Conservation (phyloP, 2,797 vertebrate species). For the Fistularia commersonii region DNA sequence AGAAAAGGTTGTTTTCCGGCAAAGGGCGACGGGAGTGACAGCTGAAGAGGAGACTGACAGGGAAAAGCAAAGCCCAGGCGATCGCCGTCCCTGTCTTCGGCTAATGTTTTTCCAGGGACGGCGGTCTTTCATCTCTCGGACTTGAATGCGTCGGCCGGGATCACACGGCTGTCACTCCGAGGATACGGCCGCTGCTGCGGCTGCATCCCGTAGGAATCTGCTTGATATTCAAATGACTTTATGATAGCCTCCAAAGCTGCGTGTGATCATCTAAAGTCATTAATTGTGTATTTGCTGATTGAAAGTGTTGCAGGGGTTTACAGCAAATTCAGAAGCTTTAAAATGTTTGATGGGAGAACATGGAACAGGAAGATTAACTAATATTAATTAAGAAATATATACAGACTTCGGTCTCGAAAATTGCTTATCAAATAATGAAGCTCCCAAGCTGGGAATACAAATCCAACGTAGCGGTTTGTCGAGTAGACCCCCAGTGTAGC, state of each 20-base stretch:
- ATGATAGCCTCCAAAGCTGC: slow-evolving; percentile 18
- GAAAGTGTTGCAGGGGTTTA: slow-evolving; percentile 20
- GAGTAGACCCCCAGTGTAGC: background rate
- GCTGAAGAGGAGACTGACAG: no score
- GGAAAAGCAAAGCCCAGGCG: slow-evolving; percentile 13
- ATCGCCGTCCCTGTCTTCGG: slow-evolving; percentile 10
- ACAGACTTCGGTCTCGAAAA: slow-evolving; percentile 22
- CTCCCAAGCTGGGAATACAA: slow-evolving; percentile 24
- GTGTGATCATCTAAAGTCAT: slow-evolving; percentile 34
- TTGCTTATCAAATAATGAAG: slow-evolving; percentile 42
- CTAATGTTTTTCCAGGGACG: slow-evolving; percentile 23
- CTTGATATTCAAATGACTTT: slow-evolving; percentile 45
- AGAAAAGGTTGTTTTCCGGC: no score
- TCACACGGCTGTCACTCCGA: slow-evolving; percentile 38
- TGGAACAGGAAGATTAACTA: slow-evolving; percentile 31
- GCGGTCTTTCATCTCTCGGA: slow-evolving; percentile 37
- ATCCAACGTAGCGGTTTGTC: slow-evolving; percentile 19
- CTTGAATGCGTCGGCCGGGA: slow-evolving; percentile 23
- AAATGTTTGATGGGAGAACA: slow-evolving; percentile 27
- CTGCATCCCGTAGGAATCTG: slow-evolving; percentile 17
- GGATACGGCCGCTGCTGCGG: slow-evolving; percentile 24
- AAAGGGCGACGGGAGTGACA: no score
- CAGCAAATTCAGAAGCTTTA: slow-evolving; percentile 20
- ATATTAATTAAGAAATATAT: slow-evolving; percentile 8
- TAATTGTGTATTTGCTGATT: slow-evolving; percentile 29